Evolutionary conservation across 2,888 invertebrate genomes (phyloP), one percentile per base, ranked within the genome.

Genomic region (Cryptus viduatorius): DNA sequence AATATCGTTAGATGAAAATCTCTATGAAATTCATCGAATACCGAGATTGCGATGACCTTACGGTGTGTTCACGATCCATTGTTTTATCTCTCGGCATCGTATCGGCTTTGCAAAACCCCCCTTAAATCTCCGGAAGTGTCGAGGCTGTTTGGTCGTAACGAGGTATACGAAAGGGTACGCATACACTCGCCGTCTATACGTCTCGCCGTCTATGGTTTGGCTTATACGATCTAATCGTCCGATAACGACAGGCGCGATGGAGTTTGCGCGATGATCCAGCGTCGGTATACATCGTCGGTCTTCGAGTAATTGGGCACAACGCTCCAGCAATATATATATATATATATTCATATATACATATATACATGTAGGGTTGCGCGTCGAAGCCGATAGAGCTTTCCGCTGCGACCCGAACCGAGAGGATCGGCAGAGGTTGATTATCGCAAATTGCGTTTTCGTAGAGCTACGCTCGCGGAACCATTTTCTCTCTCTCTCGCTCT

Each of bases 381-480:
- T 65, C 69, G 46, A 65, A 82, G 72, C 37, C 37, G 37, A 56
- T 77, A 48, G 24, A 72, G 42, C 65, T 42, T 50, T 76, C 50
- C 31, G 76, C 46, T 48, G 48, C 10, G 24, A 50, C 72, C 68
- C 61, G 71, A 75, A 78, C 82, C 84, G 71, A 65, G 71, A 65
- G 76, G 80, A 84, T 85, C 82, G 76, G 76, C 61, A 81, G 71
- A 83, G 78, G 82, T 84, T 87, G 84, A 86, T 87, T 87, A 87
- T 87, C 87, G 85, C 82, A 84, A 87, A 87, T 87, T 86, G 83
- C 82, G 80, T 86, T 87, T 86, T 84, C 80, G 87, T 76, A 82
- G 68, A 72, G 71, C 56, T 10, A 24, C 29, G 24, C 84, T 83
- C 56, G 79, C 85, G 69, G 31, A 81, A 83, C 79, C 75, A 83